Percentiles rank a stretch among this genome's conserved stretches.
These are phyloP conservation scores for Spodoptera exigua DNA, from an alignment of 2,888 invertebrate species.

Conservation along the genomic window DNA sequence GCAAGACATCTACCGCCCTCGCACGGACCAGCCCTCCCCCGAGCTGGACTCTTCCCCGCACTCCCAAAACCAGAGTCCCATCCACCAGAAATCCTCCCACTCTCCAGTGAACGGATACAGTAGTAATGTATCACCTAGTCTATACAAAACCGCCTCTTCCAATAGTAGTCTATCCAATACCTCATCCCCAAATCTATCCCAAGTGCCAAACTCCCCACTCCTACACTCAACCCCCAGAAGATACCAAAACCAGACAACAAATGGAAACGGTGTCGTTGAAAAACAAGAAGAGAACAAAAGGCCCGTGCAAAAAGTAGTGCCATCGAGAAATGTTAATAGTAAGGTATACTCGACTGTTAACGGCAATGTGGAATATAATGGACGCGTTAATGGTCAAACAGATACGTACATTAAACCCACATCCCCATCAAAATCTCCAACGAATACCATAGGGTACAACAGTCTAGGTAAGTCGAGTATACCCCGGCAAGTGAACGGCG, in stretches of 20 bases:
- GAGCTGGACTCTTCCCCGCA: slow-evolving; percentile 87
- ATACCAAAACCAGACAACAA: slow-evolving; percentile 72
- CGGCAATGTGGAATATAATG: slow-evolving; percentile 78
- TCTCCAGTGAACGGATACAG: slow-evolving; percentile 88
- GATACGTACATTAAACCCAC: slow-evolving; percentile 91
- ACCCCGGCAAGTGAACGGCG: slow-evolving; percentile 78
- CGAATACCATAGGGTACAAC: slow-evolving; percentile 90
- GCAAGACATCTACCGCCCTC: slow-evolving; percentile 93
- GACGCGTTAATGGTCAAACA: slow-evolving; percentile 73
- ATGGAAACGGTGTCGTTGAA: slow-evolving; percentile 74
- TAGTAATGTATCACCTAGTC: slow-evolving; percentile 88
- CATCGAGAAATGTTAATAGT: slow-evolving; percentile 91
- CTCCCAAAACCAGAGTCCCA: slow-evolving; percentile 83
- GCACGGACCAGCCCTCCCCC: slow-evolving; percentile 89
- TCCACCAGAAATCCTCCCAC: slow-evolving; percentile 82
- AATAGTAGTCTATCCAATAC: slow-evolving; percentile 68
- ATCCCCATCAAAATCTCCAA: slow-evolving; percentile 91
- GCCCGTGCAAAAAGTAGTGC: slow-evolving; percentile 94
- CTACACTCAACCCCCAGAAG: slow-evolving; percentile 86
- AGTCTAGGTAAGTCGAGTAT: slow-evolving; percentile 81
- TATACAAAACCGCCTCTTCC: slow-evolving; percentile 78
- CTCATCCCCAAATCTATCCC: slow-evolving; percentile 74
- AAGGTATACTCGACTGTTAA: slow-evolving; percentile 87
- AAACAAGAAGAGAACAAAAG: slow-evolving; percentile 89
- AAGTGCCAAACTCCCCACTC: slow-evolving; percentile 83